Conservation (phyloP, 1,140 invertebrate species). For the Radopholus similis region DNA sequence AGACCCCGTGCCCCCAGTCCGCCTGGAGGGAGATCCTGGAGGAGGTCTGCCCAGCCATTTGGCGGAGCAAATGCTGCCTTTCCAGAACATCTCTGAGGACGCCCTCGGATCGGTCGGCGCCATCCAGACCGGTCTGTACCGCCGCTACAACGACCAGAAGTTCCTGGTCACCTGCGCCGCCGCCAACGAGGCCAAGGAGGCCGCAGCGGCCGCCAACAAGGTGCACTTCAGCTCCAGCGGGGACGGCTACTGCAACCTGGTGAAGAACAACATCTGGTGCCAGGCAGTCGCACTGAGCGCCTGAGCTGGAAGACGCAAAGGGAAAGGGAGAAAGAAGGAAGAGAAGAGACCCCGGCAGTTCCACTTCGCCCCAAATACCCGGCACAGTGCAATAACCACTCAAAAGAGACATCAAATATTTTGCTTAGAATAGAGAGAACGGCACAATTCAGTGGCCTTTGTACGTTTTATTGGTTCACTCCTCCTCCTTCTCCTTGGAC, state of each 20-base stretch:
- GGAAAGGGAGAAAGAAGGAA: too few species aligned
- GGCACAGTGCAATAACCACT: too few species aligned
- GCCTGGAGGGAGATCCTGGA: background rate
- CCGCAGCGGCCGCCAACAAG: slow-evolving; percentile 6
- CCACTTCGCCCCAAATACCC: too few species aligned
- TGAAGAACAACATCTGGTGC: slow-evolving; percentile 15
- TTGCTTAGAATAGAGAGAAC: too few species aligned
- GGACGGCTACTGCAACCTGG: slow-evolving; percentile 23
- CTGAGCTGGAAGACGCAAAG: too few species aligned
- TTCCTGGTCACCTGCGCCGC: slow-evolving; percentile 11
- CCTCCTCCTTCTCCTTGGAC: too few species aligned
- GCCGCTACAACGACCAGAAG: slow-evolving; percentile 7
- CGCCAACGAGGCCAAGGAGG: background rate
- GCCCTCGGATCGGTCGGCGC: background rate
- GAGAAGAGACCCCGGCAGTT: too few species aligned
- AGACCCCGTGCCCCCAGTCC: background rate
- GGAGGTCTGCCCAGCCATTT: too few species aligned
- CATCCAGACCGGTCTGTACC: slow-evolving; percentile 6
- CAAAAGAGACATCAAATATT: too few species aligned
- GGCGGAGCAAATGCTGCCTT: too few species aligned
- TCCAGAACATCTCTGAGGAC: slow-evolving; percentile 7
- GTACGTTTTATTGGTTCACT: too few species aligned
- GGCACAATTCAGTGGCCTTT: too few species aligned
- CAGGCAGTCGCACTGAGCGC: slow-evolving; percentile 17
- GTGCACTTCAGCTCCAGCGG: slow-evolving; percentile 13